Evolutionary conservation across 2,888 invertebrate species (phyloP).

Genomic region (Drosophila maculinotata): DNA sequence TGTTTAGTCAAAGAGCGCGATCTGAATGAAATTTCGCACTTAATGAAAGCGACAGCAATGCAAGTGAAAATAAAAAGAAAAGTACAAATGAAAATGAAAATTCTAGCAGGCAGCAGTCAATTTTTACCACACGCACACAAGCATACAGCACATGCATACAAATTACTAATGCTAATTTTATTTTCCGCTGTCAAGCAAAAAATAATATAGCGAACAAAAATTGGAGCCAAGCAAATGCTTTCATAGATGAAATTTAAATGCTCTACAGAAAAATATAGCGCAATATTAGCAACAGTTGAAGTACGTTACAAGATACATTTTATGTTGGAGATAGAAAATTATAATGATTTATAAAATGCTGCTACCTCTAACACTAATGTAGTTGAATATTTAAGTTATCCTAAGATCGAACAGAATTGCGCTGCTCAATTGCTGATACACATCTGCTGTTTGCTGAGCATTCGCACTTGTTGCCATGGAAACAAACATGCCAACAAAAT

Average conservation of each 20-base stretch:
- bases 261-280: constrained; percentile 21
- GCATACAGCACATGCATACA: constrained; percentile 59
- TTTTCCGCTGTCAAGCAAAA: constrained; percentile 38
- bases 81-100: constrained; percentile 35
- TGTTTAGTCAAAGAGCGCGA: constrained; percentile 39
- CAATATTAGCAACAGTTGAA: too few relatives aligned
- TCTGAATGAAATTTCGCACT: constrained; percentile 63
- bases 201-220: constrained; percentile 1
- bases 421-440: not conserved
- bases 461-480: not conserved
- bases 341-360: too few relatives aligned
- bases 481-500: not conserved
- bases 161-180: constrained; percentile 78
- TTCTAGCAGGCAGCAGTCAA: constrained; percentile 32
- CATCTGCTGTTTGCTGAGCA: not conserved
- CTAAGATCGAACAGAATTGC: too few relatives aligned
- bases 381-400: too few relatives aligned
- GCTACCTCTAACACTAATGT: too few relatives aligned
- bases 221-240: not conserved
- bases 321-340: too few relatives aligned
- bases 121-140: constrained; percentile 23
- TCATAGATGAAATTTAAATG: constrained; percentile 6
- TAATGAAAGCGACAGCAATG: constrained; percentile 44
- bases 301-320: too few relatives aligned
- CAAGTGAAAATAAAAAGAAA: constrained; percentile 28